phyloP scores from a whole-genome alignment of 1,140 invertebrate species.

The Tetragonula clypearis region DNA sequence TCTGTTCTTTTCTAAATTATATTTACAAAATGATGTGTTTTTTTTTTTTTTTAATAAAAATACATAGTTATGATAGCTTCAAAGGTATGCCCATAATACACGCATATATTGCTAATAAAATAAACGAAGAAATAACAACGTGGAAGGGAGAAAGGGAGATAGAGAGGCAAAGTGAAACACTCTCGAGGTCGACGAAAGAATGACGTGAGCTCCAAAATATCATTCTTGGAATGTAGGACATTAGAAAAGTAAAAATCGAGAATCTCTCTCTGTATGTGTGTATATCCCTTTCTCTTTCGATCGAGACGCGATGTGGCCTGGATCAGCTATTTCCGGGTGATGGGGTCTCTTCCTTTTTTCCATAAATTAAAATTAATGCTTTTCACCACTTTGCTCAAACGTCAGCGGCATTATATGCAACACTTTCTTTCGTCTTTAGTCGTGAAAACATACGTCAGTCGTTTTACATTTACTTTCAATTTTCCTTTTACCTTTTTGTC shows the following conservation, averaged over 20 bases:
- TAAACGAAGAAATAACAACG: not conserved
- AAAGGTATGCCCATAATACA: too few species aligned
- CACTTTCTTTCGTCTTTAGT: constrained; percentile 18
- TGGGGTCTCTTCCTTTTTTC: constrained; percentile 40
- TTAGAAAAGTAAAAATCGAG: constrained; percentile 49
- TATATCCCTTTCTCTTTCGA: constrained; percentile 51
- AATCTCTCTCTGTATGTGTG: constrained; percentile 7
- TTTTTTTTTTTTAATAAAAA: too few species aligned
- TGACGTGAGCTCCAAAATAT: constrained; percentile 46
- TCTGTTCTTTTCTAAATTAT: not conserved
- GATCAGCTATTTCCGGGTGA: constrained; percentile 38
- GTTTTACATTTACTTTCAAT: not conserved
- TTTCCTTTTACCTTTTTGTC: not conserved
- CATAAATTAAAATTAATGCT: constrained; percentile 47
- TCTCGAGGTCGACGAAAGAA: constrained; percentile 34
- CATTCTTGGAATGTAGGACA: constrained; percentile 51
- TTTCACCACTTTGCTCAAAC: not conserved
- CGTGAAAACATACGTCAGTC: not conserved
- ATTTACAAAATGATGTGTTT: not conserved
- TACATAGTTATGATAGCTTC: too few species aligned
- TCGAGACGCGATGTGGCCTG: constrained; percentile 21
- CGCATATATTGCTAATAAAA: constrained; percentile 1
- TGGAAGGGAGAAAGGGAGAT: constrained; percentile 1
- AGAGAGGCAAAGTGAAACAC: constrained; percentile 34
- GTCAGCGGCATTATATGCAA: not conserved